Conservation (phyloP, 2,113 vertebrate species). For the Gymnarchus niloticus region DNA sequence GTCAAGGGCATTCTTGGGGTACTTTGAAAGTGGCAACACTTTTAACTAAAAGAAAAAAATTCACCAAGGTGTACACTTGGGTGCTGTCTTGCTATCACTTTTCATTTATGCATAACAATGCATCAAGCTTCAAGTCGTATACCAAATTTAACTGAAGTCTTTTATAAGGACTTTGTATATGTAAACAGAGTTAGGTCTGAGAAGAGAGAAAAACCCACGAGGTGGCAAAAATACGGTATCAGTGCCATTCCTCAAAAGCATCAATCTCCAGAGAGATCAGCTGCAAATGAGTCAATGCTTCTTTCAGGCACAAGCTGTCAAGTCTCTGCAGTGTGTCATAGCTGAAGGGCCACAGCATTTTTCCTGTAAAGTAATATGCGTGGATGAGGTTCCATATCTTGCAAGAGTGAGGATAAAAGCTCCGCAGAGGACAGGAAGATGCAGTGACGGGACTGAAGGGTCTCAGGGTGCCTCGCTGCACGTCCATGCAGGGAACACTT, state of each 20-base stretch:
- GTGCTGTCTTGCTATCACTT: too few species aligned
- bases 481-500: slow-evolving; percentile 91
- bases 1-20: too few species aligned
- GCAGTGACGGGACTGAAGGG: slow-evolving; percentile 95
- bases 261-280: slow-evolving; percentile 89
- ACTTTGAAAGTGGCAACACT: too few species aligned
- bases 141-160: too few species aligned
- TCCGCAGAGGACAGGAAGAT: slow-evolving; percentile 93
- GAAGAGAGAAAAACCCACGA: background rate
- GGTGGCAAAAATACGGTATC: slow-evolving; percentile 37
- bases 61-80: too few species aligned
- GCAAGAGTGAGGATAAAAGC: slow-evolving; percentile 90
- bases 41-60: too few species aligned
- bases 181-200: background rate
- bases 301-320: slow-evolving; percentile 84
- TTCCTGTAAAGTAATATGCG: slow-evolving; percentile 81
- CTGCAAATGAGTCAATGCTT: slow-evolving; percentile 86
- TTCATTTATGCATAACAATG: too few species aligned
- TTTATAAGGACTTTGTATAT: too few species aligned
- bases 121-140: too few species aligned
- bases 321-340: slow-evolving; percentile 90
- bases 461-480: slow-evolving; percentile 91
- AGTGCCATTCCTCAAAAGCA: slow-evolving; percentile 91
- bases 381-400: slow-evolving; percentile 80
- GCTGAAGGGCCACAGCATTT: slow-evolving; percentile 79